Evolutionary conservation across 2,888 invertebrate genomes (phyloP), one percentile per base, ranked within the genome.

Genomic region (Drosophila meridionalis): DNA sequence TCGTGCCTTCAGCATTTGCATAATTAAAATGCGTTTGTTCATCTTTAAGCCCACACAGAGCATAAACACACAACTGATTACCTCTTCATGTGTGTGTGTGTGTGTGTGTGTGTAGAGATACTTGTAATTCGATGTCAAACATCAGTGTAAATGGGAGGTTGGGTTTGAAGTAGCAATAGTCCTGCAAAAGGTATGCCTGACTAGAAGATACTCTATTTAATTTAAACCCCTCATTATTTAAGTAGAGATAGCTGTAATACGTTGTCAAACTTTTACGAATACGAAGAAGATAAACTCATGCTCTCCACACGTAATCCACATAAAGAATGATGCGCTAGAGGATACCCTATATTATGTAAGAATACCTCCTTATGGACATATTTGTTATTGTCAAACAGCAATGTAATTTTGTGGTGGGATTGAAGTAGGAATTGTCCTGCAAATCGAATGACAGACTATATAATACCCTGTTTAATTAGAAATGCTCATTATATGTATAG

Each of bases 1-100:
- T 78, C 48, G 65, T 78, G 69, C 78, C 68, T 77, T 66, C 73
- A 28, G 62, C 63, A 88, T 83, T 89, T 83, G 69, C 87, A 89
- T 89, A 89, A 83, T 83, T 83, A 72, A 83, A 89, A 87, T 73
- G 58, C 52, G 26, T 50, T 40, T 63, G 80, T 64, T 70, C 52
- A 36, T 48, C 62, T 59, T 59, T 68, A 72, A 78, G 64, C 82
- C 81, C 45, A 72, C 34, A 65, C 38, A 68, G 28, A 34, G 9
- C 55, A 55, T 28, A 72, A 72, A 81, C 82, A 78, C 48, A 68
- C 48, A 68, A 60, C 78, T 70, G 73, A 87, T 89, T 83, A 80
- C 61, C 47, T 61, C 73, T 73, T 61, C 61, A 57, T 38, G 55
- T 38, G 40, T 36, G 38, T 30, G 55, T 42, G 57, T 38, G 42